These are phyloP conservation scores for Papilio glaucus DNA, from an alignment of 1,140 invertebrate species.

Conservation along the genomic window DNA sequence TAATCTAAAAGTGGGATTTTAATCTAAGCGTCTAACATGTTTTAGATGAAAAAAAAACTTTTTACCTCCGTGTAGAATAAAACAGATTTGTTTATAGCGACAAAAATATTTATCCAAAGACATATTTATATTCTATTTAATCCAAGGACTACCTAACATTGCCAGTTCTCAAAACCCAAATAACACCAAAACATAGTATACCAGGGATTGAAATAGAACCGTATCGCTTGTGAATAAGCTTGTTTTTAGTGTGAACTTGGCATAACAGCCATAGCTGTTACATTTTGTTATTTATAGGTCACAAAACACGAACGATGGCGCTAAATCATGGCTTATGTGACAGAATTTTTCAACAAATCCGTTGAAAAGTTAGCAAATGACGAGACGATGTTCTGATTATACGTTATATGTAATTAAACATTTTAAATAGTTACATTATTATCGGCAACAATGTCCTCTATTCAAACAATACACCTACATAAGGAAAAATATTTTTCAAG, in stretches of 20 bases:
- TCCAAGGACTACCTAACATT: neutral
- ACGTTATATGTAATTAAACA: no score
- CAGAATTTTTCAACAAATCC: slow-evolving; percentile 20
- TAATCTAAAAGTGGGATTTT: no score
- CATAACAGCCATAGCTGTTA: neutral
- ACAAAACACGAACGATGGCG: neutral
- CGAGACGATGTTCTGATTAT: neutral
- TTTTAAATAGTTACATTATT: no score
- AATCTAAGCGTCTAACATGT: no score
- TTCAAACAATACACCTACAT: no score
- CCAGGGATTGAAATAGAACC: neutral
- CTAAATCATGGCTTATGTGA: slow-evolving; percentile 20
- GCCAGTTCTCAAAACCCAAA: slow-evolving; percentile 12
- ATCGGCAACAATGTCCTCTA: no score
- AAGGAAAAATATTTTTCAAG: no score
- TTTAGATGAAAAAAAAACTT: no score
- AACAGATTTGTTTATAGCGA: neutral
- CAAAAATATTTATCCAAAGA: neutral
- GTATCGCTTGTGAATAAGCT: neutral
- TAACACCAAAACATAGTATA: neutral
- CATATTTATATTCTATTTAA: slow-evolving; percentile 16
- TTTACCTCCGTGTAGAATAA: neutral
- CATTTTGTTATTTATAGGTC: slow-evolving; percentile 5
- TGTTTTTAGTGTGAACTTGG: neutral
- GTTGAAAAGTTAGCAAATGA: slow-evolving; percentile 7